Evolutionary conservation across 2,797 vertebrate genomes (phyloP).

Genomic region (Sebastolobus altivelis): DNA sequence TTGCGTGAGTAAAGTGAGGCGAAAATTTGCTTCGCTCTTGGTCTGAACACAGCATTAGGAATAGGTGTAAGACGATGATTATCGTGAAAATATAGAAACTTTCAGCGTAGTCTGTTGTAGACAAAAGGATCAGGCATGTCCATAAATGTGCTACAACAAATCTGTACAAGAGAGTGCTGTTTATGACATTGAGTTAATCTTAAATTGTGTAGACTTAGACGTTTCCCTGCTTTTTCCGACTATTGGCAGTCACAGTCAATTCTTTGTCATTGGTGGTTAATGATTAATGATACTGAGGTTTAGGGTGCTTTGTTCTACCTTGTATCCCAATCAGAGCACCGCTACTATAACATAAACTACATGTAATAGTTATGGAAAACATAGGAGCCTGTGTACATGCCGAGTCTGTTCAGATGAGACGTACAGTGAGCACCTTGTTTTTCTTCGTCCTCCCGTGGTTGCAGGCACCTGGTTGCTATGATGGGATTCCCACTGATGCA

Average conservation of each 20-base stretch:
- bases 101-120: neutral
- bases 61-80: neutral
- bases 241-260: neutral
- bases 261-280: conserved; percentile 33
- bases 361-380: neutral
- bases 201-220: neutral
- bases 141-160: neutral
- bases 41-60: too few relatives aligned
- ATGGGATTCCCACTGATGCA: conserved; percentile 80
- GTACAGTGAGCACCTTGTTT: conserved; percentile 45
- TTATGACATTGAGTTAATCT: conserved; percentile 18
- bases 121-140: neutral
- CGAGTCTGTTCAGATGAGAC: neutral
- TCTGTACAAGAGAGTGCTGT: neutral
- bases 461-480: conserved; percentile 73
- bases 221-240: neutral
- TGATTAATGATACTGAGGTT: conserved; percentile 19
- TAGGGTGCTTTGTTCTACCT: conserved; percentile 12
- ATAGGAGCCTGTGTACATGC: neutral
- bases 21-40: too few relatives aligned
- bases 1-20: too few relatives aligned
- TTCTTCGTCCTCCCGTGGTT: conserved; percentile 40
- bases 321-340: neutral
- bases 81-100: neutral
- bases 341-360: neutral